Percentiles rank a stretch among this genome's conserved stretches.
Conservation (phyloP, 2,888 invertebrate genomes). For the Drosophila antonietae region DNA sequence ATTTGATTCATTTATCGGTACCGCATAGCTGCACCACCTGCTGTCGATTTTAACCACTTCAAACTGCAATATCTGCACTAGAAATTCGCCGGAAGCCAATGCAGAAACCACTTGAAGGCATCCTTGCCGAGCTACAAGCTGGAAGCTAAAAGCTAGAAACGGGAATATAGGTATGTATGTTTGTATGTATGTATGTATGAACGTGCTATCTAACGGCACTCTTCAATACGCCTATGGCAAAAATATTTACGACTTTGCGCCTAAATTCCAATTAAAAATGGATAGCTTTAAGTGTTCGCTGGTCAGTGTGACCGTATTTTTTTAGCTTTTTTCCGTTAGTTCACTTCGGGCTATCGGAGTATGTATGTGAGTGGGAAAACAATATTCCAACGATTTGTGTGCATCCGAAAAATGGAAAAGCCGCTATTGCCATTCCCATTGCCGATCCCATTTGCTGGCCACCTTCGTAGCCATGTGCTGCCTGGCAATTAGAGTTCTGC, state of each 20-base stretch:
- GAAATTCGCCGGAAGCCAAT: conserved; percentile 2
- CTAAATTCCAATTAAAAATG: conserved; percentile 78
- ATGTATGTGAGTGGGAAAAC: conserved; percentile 43
- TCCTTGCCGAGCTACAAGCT: conserved; percentile 9
- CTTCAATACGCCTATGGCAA: conserved; percentile 21
- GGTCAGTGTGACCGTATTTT: conserved; percentile 23
- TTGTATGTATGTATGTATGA: no score
- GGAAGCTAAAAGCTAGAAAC: background rate
- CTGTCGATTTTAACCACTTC: conserved; percentile 36
- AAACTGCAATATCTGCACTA: conserved; percentile 58
- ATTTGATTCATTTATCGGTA: conserved; percentile 28
- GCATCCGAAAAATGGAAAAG: conserved; percentile 50
- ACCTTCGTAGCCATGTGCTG: conserved; percentile 50
- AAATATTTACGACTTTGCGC: conserved; percentile 73
- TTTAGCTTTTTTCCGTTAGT: background rate
- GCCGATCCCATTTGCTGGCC: conserved; percentile 37
- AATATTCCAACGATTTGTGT: conserved; percentile 74
- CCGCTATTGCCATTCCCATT: conserved; percentile 40
- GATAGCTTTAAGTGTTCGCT: conserved; percentile 61
- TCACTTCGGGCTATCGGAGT: background rate
- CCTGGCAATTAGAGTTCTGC: conserved; percentile 73
- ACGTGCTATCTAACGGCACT: background rate
- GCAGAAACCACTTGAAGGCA: conserved; percentile 33
- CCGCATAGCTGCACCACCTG: conserved; percentile 9
- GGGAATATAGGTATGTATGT: background rate